A percentile compares a stretch with the other conserved stretches of the same genome.
Evolutionary conservation across 2,113 vertebrate species (phyloP).

Genomic region (Neoarius graeffei): DNA sequence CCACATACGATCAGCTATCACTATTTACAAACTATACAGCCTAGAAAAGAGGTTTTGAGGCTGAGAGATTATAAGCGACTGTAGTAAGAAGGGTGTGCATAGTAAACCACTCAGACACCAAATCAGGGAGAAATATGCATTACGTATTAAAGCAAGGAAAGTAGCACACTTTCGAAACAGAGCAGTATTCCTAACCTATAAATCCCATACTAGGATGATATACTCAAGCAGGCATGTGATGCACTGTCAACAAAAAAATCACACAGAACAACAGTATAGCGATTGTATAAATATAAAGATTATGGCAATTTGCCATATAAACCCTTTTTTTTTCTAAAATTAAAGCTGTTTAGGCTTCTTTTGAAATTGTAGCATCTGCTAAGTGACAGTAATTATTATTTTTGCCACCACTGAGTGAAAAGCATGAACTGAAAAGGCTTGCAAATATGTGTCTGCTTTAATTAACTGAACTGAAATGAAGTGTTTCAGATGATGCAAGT

Average conservation of each 20-base stretch:
- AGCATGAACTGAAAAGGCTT: conserved; percentile 17
- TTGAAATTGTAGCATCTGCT: conserved; percentile 32
- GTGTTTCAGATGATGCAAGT: conserved; percentile 13
- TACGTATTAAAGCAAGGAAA: conserved; percentile 17
- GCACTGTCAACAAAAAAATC: background rate
- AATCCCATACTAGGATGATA: background rate
- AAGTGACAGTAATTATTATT: conserved; percentile 37
- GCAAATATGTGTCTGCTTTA: conserved; percentile 18
- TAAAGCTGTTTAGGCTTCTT: background rate
- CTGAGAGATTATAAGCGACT: background rate
- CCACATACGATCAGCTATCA: background rate
- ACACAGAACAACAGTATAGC: background rate
- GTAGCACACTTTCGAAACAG: background rate
- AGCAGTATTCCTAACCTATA: background rate
- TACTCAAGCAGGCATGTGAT: background rate
- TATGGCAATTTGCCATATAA: conserved; percentile 6
- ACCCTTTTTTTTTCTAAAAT: background rate
- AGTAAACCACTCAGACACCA: background rate
- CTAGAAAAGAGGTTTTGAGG: conserved; percentile 1
- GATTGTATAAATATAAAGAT: background rate
- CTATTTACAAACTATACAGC: background rate
- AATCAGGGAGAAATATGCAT: background rate
- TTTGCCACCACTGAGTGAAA: conserved; percentile 21
- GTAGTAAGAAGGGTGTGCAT: background rate
- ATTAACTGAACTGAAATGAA: conserved; percentile 24